Conservation (phyloP, 2,888 invertebrate genomes). For the Eupithecia tripunctaria region DNA sequence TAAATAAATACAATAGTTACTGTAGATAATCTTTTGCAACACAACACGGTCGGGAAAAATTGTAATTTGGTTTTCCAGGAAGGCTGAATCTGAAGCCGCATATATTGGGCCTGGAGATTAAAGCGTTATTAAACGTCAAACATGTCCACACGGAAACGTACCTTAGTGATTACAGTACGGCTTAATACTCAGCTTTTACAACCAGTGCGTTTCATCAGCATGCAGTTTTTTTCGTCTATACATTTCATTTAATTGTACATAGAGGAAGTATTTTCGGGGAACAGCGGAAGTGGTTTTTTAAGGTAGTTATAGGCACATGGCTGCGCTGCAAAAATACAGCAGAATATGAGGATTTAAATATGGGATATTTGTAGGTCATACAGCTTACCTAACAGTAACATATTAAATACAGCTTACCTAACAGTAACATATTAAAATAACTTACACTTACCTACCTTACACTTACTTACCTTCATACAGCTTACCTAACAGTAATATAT, state of each 20-base stretch:
- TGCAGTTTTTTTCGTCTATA: neutral
- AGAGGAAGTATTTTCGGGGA: neutral
- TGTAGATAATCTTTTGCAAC: neutral
- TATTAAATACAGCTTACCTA: neutral
- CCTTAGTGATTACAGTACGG: neutral
- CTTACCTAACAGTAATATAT: too few relatives aligned
- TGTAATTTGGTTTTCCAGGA: neutral
- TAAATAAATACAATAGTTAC: too few relatives aligned
- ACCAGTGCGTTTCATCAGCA: neutral
- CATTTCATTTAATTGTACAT: neutral
- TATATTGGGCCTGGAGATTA: constrained; percentile 62
- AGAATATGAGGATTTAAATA: too few relatives aligned
- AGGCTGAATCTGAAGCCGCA: constrained; percentile 35
- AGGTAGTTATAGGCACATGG: too few relatives aligned
- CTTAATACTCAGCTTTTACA: neutral
- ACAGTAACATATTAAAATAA: neutral
- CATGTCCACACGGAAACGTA: constrained; percentile 3
- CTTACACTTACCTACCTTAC: too few relatives aligned
- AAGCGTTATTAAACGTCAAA: constrained; percentile 62
- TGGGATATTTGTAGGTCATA: too few relatives aligned
- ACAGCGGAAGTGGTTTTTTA: neutral
- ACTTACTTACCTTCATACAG: too few relatives aligned
- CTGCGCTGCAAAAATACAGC: too few relatives aligned
- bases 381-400: too few relatives aligned
- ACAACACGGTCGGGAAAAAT: neutral